Conservation (phyloP, 2,888 invertebrate species). For the Apomyelois bistriatella region DNA sequence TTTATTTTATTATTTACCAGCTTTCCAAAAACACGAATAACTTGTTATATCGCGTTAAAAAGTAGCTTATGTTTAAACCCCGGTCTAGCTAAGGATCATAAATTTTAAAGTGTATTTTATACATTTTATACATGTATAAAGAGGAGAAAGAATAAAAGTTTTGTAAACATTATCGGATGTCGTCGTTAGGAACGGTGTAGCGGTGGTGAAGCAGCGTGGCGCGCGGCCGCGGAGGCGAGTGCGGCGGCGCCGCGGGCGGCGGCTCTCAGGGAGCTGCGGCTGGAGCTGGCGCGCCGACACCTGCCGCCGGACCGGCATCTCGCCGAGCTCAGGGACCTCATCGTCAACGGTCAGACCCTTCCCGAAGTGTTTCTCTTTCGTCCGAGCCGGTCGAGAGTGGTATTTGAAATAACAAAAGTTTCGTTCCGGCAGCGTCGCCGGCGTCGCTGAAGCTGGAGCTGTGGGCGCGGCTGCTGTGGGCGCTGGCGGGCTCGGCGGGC, state of each 20-base stretch:
- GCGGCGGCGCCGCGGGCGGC: conserved; percentile 29
- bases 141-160: too few relatives aligned
- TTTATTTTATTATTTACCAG: too few relatives aligned
- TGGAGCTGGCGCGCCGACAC: conserved; percentile 24
- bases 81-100: too few relatives aligned
- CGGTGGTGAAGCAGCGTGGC: conserved; percentile 26
- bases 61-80: too few relatives aligned
- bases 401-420: too few relatives aligned
- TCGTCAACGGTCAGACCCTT: conserved; percentile 25
- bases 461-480: conserved; percentile 42
- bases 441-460: conserved; percentile 29
- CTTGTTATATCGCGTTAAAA: too few relatives aligned
- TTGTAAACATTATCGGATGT: not conserved
- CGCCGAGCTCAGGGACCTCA: conserved; percentile 28
- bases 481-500: conserved; percentile 19
- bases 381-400: too few relatives aligned
- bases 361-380: too few relatives aligned
- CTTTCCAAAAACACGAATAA: too few relatives aligned
- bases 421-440: conserved; percentile 26
- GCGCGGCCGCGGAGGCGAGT: conserved; percentile 21
- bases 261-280: conserved; percentile 27
- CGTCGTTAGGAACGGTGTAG: conserved; percentile 35
- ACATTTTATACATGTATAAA: too few relatives aligned
- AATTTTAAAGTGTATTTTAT: too few relatives aligned
- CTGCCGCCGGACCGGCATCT: conserved; percentile 18